Evolutionary conservation across 2,888 invertebrate genomes (phyloP).

Genomic region (Muschampia plurimacula): DNA sequence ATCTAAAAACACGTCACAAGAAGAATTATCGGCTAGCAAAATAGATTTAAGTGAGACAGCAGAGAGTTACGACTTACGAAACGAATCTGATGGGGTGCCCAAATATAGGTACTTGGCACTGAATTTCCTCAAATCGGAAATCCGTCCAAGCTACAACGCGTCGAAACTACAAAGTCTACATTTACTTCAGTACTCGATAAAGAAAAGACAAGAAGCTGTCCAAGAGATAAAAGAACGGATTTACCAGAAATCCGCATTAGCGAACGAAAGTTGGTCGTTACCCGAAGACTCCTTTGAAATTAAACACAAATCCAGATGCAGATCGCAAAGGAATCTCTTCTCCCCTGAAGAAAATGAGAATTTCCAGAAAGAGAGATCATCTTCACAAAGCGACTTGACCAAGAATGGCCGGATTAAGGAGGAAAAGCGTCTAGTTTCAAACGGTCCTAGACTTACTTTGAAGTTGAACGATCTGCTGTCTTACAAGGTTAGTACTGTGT

Average conservation of each 20-base stretch:
- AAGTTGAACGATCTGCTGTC: conserved; percentile 81
- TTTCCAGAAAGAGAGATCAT: conserved; percentile 58
- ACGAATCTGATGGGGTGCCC: conserved; percentile 68
- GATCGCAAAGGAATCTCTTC: conserved; percentile 71
- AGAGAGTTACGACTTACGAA: conserved; percentile 76
- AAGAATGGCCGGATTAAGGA: conserved; percentile 71
- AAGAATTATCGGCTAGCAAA: conserved; percentile 65
- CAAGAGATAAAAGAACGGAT: conserved; percentile 81
- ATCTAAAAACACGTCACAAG: conserved; percentile 62
- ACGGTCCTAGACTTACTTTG: conserved; percentile 73
- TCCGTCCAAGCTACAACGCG: conserved; percentile 90
- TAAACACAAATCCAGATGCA: conserved; percentile 61
- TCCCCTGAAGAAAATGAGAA: conserved; percentile 62
- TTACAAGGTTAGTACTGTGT: conserved; percentile 65
- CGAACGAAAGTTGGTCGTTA: conserved; percentile 56
- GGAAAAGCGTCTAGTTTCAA: conserved; percentile 62
- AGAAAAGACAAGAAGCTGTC: conserved; percentile 88
- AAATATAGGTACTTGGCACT: conserved; percentile 78
- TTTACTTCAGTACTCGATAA: conserved; percentile 89
- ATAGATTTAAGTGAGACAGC: conserved; percentile 81
- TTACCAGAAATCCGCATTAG: conserved; percentile 75
- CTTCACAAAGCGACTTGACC: conserved; percentile 62
- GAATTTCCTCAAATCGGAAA: conserved; percentile 86
- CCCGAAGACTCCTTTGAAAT: conserved; percentile 56
- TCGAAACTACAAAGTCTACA: conserved; percentile 89